These are phyloP conservation scores for Drosophila mojavensis DNA, from an alignment of 1,140 invertebrate species.

Conservation along the genomic window DNA sequence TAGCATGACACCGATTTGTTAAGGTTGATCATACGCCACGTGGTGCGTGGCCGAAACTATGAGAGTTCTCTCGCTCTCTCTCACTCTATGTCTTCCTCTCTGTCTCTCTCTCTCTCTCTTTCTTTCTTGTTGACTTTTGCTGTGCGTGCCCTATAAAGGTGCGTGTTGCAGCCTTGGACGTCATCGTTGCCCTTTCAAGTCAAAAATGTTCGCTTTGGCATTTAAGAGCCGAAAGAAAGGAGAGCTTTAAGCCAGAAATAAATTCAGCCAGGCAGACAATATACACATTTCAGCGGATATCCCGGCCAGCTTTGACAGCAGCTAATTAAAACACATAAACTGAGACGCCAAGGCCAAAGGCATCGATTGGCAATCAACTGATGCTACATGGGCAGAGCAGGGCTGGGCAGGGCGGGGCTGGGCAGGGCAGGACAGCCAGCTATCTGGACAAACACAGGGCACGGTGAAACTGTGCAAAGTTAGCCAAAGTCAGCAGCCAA, in stretches of 20 bases:
- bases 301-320: conserved; percentile 19
- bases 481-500: background rate
- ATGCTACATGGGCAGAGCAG: no score
- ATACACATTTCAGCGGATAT: background rate
- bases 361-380: no score
- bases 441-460: background rate
- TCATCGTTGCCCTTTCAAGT: conserved; percentile 30
- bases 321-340: conserved; percentile 41
- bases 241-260: no score
- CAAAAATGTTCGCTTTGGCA: conserved; percentile 50
- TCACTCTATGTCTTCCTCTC: background rate
- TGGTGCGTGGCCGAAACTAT: conserved; percentile 10
- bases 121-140: background rate
- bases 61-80: conserved; percentile 2
- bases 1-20: conserved; percentile 75
- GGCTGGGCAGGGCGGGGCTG: no score
- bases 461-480: background rate
- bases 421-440: no score
- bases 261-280: background rate
- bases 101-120: background rate
- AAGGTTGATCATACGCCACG: conserved; percentile 59
- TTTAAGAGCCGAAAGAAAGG: conserved; percentile 19
- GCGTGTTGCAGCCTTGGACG: conserved; percentile 14
- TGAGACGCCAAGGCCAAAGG: no score
- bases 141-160: background rate